phyloP scores from a whole-genome alignment of 2,888 invertebrate genomes.

The Napeogenes sylphis region DNA sequence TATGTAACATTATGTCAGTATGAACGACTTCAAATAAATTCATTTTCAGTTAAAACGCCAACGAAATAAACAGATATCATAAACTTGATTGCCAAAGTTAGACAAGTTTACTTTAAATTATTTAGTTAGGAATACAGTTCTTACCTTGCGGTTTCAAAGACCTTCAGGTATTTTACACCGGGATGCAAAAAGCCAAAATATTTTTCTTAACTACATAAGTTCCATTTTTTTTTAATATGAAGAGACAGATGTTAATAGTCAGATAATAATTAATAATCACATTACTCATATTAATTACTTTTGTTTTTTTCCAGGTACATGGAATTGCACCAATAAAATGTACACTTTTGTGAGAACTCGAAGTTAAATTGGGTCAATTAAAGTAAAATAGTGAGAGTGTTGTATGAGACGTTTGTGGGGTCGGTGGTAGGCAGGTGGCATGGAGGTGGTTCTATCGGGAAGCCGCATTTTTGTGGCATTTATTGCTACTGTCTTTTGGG shows the following conservation, averaged over 20 bases:
- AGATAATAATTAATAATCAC: background rate
- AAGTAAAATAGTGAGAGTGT: slow-evolving; percentile 36
- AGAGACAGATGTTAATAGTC: too few relatives aligned
- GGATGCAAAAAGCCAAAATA: background rate
- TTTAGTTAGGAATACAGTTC: too few relatives aligned
- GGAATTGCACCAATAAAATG: slow-evolving; percentile 46
- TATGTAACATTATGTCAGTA: background rate
- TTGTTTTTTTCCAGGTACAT: slow-evolving; percentile 44
- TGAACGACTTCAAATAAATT: slow-evolving; percentile 1
- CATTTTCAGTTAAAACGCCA: slow-evolving; percentile 4
- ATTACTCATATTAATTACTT: slow-evolving; percentile 15
- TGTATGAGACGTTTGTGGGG: slow-evolving; percentile 36
- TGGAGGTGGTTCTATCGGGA: slow-evolving; percentile 62
- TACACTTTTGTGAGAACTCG: slow-evolving; percentile 44
- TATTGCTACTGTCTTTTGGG: slow-evolving; percentile 68
- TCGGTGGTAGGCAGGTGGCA: slow-evolving; percentile 49
- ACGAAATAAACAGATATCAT: slow-evolving; percentile 2
- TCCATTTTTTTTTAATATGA: too few relatives aligned
- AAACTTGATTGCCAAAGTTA: slow-evolving; percentile 5
- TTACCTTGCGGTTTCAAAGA: background rate
- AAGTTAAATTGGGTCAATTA: slow-evolving; percentile 32
- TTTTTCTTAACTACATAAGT: background rate
- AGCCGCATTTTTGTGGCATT: slow-evolving; percentile 71
- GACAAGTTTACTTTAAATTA: slow-evolving; percentile 6
- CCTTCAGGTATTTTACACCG: background rate